Evolutionary conservation across 1,140 invertebrate species (phyloP).

Genomic region (Bombyx mori): ASM3026992v2 NC_085111.1:12562001-12562500

Average conservation of each 20-base stretch:
- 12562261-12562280: conserved; percentile 20
- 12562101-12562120: conserved; percentile 13
- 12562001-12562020: no score
- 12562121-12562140: conserved; percentile 26
- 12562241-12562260: conserved; percentile 31
- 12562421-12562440: no score
- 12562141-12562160: conserved; percentile 33
- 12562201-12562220: conserved; percentile 34
- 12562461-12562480: conserved; percentile 8
- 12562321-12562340: conserved; percentile 13
- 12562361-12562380: conserved; percentile 2
- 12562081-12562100: conserved; percentile 22
- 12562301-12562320: conserved; percentile 22
- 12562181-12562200: conserved; percentile 24
- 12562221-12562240: conserved; percentile 32
- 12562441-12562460: no score
- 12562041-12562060: background rate
- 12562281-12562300: conserved; percentile 31
- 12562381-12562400: background rate
- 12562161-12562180: conserved; percentile 26
- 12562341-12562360: conserved; percentile 5
- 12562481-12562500: conserved; percentile 23
- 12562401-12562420: no score
- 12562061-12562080: background rate
- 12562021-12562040: background rate